phyloP scores from a whole-genome alignment of 2,113 vertebrate species.

The Myxocyprinus asiaticus region DNA sequence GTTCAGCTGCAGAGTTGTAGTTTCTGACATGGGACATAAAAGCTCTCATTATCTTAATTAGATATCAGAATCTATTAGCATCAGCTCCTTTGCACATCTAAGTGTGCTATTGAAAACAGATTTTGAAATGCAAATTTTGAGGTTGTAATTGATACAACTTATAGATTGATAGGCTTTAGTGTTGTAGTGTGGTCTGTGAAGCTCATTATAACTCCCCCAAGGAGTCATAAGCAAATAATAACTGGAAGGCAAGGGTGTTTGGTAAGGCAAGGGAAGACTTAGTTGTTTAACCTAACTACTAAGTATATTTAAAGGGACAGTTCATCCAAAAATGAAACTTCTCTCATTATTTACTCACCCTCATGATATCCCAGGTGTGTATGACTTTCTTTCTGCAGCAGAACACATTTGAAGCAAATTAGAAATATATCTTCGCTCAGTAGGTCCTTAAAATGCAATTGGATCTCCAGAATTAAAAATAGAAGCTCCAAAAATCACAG shows the following conservation, averaged over 20 bases:
- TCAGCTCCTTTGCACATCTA: conserved; percentile 60
- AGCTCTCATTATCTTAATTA: conserved; percentile 75
- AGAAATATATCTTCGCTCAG: too few relatives aligned
- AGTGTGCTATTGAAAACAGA: conserved; percentile 56
- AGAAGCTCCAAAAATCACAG: too few relatives aligned
- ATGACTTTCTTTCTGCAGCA: too few relatives aligned
- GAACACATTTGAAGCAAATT: too few relatives aligned
- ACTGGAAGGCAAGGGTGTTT: background rate
- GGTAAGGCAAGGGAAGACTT: too few relatives aligned
- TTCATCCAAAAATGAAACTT: too few relatives aligned
- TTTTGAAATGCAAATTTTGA: conserved; percentile 68
- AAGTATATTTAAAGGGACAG: too few relatives aligned
- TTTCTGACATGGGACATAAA: conserved; percentile 66
- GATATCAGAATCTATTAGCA: conserved; percentile 61
- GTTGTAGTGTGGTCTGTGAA: background rate
- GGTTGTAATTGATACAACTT: conserved; percentile 29
- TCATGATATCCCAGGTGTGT: too few relatives aligned
- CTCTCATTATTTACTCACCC: too few relatives aligned
- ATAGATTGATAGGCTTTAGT: conserved; percentile 37
- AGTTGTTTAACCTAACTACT: too few relatives aligned
- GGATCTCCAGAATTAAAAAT: too few relatives aligned
- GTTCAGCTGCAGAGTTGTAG: conserved; percentile 45
- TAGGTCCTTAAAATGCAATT: too few relatives aligned
- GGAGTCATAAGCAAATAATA: background rate
- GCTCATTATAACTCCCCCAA: conserved; percentile 24